Percentiles rank a stretch among this genome's conserved stretches.
These are phyloP conservation scores for Drosophila chauvacae DNA, from an alignment of 1,140 invertebrate species.

Conservation along the genomic window DNA sequence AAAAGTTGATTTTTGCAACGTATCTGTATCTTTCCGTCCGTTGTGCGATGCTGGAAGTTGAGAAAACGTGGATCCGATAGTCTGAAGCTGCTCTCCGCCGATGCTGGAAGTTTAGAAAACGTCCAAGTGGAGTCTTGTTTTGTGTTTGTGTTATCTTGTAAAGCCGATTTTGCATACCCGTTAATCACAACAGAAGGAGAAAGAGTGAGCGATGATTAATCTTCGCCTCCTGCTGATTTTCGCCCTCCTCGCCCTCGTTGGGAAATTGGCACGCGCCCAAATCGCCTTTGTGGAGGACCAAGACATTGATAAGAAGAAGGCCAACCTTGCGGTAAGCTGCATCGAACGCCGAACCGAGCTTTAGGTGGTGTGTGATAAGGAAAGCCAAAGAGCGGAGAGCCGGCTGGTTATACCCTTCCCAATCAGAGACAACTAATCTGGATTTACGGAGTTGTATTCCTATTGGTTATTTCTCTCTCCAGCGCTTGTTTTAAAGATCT, in stretches of 20 bases:
- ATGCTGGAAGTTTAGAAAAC: constrained; percentile 7
- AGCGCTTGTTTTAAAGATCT: neutral
- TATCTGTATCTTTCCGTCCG: too few relatives aligned
- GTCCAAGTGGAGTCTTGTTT: constrained; percentile 13
- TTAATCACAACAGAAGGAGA: constrained; percentile 17
- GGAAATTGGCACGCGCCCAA: constrained; percentile 44
- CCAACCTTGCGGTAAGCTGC: constrained; percentile 66
- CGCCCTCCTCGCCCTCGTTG: constrained; percentile 31
- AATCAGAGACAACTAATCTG: neutral
- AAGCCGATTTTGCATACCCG: constrained; percentile 44
- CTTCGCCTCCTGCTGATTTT: constrained; percentile 38
- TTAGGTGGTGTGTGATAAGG: constrained; percentile 48
- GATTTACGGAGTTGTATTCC: neutral
- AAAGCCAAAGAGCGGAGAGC: constrained; percentile 1
- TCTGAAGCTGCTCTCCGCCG: constrained; percentile 14
- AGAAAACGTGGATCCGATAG: neutral
- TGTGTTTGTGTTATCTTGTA: constrained; percentile 30
- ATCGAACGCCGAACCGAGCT: neutral
- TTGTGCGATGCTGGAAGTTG: too few relatives aligned
- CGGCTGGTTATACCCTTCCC: constrained; percentile 5
- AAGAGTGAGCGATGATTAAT: constrained; percentile 42
- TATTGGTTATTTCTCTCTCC: neutral
- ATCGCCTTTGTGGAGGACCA: constrained; percentile 70
- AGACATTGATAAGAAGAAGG: constrained; percentile 76
- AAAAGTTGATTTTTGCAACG: too few relatives aligned